A percentile compares a stretch with the other conserved stretches of the same genome.
Evolutionary conservation across 2,888 invertebrate genomes (phyloP).

Genomic region (Chorisops tibialis): DNA sequence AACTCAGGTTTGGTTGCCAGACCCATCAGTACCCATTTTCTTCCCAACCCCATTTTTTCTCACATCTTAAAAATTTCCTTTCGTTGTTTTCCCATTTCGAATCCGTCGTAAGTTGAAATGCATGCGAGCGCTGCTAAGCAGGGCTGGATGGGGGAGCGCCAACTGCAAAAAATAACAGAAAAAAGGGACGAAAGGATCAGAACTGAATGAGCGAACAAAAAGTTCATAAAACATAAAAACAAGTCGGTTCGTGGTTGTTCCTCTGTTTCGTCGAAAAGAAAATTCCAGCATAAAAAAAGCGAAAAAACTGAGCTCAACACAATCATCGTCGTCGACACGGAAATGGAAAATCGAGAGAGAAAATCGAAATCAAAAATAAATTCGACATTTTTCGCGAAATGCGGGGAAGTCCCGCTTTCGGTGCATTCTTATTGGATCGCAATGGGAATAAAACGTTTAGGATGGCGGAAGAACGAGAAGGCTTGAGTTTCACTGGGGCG

Average conservation of each 20-base stretch:
- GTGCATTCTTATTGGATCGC: slow-evolving; percentile 13
- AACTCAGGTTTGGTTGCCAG: neutral
- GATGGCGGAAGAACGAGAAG: no score
- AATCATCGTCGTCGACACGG: neutral
- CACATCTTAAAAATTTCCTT: slow-evolving; percentile 19
- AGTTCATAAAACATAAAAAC: neutral
- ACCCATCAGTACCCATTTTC: neutral
- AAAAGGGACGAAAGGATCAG: neutral
- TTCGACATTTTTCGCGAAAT: neutral
- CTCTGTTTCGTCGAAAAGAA: no score
- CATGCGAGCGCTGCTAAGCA: slow-evolving; percentile 5
- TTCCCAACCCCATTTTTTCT: slow-evolving; percentile 9
- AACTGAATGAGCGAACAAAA: neutral
- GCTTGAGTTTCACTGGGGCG: no score
- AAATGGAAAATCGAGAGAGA: neutral
- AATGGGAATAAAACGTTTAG: neutral
- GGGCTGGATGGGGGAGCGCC: neutral
- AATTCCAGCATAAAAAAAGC: no score
- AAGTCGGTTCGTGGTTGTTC: no score
- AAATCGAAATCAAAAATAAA: slow-evolving; percentile 1
- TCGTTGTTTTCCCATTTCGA: slow-evolving; percentile 17
- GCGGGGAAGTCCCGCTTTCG: neutral
- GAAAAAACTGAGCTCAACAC: no score
- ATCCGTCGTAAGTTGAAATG: slow-evolving; percentile 1
- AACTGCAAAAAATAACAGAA: neutral